Base-by-base conservation (phyloP, 2,113 vertebrate genomes). In the Rattus norvegicus region DNA sequence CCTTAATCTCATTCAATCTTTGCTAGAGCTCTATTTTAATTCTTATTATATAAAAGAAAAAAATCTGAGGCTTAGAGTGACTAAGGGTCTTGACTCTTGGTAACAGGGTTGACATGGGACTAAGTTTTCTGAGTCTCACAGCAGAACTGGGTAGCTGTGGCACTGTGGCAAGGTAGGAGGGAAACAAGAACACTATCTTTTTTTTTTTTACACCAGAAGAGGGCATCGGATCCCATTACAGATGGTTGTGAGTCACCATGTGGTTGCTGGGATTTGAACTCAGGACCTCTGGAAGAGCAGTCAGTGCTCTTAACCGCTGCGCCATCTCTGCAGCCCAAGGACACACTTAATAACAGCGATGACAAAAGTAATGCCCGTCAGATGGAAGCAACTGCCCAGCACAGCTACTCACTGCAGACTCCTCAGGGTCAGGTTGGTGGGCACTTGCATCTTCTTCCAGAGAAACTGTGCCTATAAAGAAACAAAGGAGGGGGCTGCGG, bases 401-500 rank as follows among this genome's bases (percentile, higher is more conserved):
- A 24, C 5, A 76, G 76, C 96, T 94, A 98, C 99, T 99, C 98
- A 99, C 99, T 98, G 98, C 54, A 99, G 90, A 59, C 96, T 98
- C 73, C 96, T 98, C 90, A 97, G 97, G 91, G 98, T 99, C 86
- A 98, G 72, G 75, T 99, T 99, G 96, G 96, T 93, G 75, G 97
- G 95, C 86, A 98, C 94, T 47, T 98, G 97, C 97, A 99, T 98
- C 98, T 98, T 99, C 97, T 98, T 99, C 97, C 99, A 99, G 69
- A 99, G 98, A 97, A 99, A 98, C 94, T 99, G 99, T 97, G 99
- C 98, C 99, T 99, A 97, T 87, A 88, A 98, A 84, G 24, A 63
- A 56, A 98, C 85, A 98, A 88, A 91, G 91, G 43, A 90, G 24
- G 59, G 43, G 43, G 43, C 43, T 43, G 43, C 43, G 43, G 43